Percentiles rank a stretch among this genome's conserved stretches.
phyloP scores from a whole-genome alignment of 2,888 invertebrate genomes.

The Tachina lurida region DNA sequence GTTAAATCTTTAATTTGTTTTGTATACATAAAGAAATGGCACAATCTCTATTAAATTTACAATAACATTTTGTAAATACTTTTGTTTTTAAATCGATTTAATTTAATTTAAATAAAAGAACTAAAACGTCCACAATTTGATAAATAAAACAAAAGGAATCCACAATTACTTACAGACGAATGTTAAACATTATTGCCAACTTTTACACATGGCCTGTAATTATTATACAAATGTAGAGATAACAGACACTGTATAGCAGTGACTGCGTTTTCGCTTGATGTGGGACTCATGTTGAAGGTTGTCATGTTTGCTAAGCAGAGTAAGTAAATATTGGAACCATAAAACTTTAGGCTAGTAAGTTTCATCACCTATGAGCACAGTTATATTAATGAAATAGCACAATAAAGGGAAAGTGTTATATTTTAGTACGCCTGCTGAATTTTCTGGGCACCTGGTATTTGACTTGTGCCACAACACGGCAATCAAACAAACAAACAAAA shows the following conservation, averaged over 20 bases:
- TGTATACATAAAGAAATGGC: slow-evolving; percentile 30
- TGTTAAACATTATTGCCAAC: neutral
- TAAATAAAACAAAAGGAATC: slow-evolving; percentile 48
- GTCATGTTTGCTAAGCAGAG: neutral
- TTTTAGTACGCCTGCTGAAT: neutral
- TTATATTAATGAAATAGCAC: neutral
- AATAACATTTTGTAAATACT: slow-evolving; percentile 53
- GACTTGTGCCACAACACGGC: neutral
- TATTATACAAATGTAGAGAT: neutral
- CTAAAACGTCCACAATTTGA: slow-evolving; percentile 66
- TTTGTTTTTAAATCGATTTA: slow-evolving; percentile 27
- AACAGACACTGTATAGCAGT: neutral
- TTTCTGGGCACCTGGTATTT: slow-evolving; percentile 6
- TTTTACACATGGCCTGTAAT: neutral
- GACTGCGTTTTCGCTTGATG: neutral
- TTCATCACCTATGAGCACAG: neutral
- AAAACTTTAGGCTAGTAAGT: neutral
- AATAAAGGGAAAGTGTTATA: slow-evolving; percentile 11
- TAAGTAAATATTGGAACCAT: neutral
- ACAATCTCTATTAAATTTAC: slow-evolving; percentile 48
- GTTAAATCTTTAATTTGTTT: neutral
- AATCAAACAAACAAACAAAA: neutral
- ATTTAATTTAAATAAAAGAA: slow-evolving; percentile 35
- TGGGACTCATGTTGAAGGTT: neutral
- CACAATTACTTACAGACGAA: slow-evolving; percentile 50